Conservation (phyloP, 2,113 vertebrate genomes). For the Meriones unguiculatus region DNA sequence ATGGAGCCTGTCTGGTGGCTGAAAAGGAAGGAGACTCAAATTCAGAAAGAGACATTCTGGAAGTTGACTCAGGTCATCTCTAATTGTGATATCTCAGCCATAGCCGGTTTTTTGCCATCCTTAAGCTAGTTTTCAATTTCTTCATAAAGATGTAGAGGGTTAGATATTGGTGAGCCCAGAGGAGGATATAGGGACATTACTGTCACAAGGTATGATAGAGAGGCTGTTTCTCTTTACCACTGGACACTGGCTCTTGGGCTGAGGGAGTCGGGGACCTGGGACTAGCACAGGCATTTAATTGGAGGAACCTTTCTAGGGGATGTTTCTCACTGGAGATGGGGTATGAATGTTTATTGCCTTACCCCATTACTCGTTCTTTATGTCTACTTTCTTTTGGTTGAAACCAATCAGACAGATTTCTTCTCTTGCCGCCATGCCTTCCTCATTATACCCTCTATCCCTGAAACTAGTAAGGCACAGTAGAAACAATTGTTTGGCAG, state of each 20-base stretch:
- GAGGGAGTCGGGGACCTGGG: not conserved
- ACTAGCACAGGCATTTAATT: no score
- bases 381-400: no score
- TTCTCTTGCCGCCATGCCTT: no score
- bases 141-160: not conserved
- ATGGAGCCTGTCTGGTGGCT: not conserved
- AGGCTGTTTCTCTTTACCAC: not conserved
- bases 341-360: no score
- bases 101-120: not conserved
- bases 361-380: no score
- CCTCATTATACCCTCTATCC: no score
- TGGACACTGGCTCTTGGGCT: not conserved
- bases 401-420: no score
- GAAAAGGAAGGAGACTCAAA: not conserved
- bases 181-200: not conserved
- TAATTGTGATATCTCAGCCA: not conserved
- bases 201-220: not conserved
- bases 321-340: no score
- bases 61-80: not conserved
- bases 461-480: no score
- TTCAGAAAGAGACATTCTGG: rapidly evolving
- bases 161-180: not conserved
- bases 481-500: no score
- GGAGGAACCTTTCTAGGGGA: no score
- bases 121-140: not conserved